Evolutionary conservation across 64 coral and sea anemone genomes (phyloP).

Genomic region (Pocillopora verrucosa): DNA sequence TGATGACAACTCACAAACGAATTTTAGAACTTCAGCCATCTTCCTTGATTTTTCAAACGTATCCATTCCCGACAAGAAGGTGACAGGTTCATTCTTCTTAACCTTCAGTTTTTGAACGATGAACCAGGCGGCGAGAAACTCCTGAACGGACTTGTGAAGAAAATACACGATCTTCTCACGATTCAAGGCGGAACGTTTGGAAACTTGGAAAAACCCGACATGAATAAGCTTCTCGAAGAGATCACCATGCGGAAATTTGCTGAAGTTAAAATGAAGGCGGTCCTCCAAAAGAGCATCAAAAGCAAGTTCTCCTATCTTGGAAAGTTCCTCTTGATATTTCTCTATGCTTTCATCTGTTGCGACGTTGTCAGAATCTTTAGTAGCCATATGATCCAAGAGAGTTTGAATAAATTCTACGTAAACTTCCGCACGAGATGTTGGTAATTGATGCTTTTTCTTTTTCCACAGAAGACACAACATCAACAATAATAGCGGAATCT

Average conservation of each 20-base stretch:
- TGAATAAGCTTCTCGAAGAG: not conserved
- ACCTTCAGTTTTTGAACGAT: constrained; percentile 1
- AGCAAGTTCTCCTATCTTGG: constrained; percentile 38
- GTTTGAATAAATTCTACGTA: constrained; percentile 24
- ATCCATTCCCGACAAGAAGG: not conserved
- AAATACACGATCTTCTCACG: constrained; percentile 51
- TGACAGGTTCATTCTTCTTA: not conserved
- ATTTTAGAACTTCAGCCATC: constrained; percentile 11
- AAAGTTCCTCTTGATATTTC: constrained; percentile 1
- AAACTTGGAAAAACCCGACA: constrained; percentile 47
- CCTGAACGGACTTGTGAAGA: constrained; percentile 52
- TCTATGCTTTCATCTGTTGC: too few relatives aligned
- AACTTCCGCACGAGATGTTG: constrained; percentile 34
- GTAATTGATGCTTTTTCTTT: constrained; percentile 18
- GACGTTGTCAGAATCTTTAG: too few relatives aligned
- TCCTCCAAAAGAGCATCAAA: constrained; percentile 38
- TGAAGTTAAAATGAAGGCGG: constrained; percentile 15
- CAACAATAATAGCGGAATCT: too few relatives aligned
- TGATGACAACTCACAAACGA: constrained; percentile 1
- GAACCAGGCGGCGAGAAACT: constrained; percentile 60
- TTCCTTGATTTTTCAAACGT: not conserved
- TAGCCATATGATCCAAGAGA: too few relatives aligned
- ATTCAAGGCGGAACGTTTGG: constrained; percentile 3
- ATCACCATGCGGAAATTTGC: not conserved
- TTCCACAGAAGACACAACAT: too few relatives aligned